phyloP scores from a whole-genome alignment of 2,888 invertebrate species.

The Drosophila macrospina region DNA sequence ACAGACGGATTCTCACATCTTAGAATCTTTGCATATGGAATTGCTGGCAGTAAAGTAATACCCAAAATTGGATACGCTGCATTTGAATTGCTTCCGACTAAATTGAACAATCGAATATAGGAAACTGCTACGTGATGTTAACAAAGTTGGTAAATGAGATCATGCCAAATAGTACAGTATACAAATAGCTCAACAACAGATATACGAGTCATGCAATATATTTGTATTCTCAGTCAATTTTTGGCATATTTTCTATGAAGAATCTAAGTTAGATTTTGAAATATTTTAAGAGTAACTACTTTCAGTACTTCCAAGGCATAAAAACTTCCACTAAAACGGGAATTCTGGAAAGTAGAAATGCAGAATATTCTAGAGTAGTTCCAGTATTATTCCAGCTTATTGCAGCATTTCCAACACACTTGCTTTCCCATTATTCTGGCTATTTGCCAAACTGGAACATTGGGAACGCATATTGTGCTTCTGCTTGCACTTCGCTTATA shows the following conservation, averaged over 20 bases:
- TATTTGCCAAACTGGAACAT: background rate
- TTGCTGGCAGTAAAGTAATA: background rate
- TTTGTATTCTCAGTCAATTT: background rate
- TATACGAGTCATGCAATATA: background rate
- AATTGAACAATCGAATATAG: background rate
- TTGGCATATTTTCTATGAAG: too few species aligned
- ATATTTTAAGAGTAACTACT: too few species aligned
- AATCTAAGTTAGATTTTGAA: too few species aligned
- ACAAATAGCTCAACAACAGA: background rate
- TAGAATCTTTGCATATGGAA: background rate
- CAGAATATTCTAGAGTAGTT: background rate
- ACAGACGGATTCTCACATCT: slow-evolving; percentile 11
- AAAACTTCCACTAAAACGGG: background rate
- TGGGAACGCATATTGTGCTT: background rate
- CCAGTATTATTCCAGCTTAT: background rate
- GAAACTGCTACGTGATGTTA: slow-evolving; percentile 5
- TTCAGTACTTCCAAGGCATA: too few species aligned
- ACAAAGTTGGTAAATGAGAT: background rate
- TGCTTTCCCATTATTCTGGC: too few species aligned
- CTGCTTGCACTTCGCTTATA: background rate
- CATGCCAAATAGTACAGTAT: background rate
- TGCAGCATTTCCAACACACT: too few species aligned
- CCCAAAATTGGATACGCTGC: slow-evolving; percentile 34
- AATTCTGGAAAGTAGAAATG: background rate
- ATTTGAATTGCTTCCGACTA: slow-evolving; percentile 9